These are phyloP conservation scores for Globia sparganii DNA, from an alignment of 2,888 invertebrate genomes.

Conservation along the genomic window DNA sequence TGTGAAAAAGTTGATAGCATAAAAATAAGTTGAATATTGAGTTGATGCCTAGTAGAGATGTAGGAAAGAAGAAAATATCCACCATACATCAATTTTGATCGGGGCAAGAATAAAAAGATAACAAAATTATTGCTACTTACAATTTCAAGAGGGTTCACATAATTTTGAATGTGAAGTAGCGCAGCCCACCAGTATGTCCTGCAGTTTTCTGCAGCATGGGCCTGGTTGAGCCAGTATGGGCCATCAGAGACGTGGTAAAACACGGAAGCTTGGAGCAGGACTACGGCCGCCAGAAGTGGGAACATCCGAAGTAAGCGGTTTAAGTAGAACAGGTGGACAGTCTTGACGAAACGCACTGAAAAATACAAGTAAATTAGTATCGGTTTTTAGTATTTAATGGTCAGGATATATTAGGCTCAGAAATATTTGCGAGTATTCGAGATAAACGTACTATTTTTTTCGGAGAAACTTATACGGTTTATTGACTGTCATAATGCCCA, in stretches of 20 bases:
- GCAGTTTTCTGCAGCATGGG: slow-evolving; percentile 75
- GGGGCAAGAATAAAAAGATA: neutral
- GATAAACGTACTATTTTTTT: neutral
- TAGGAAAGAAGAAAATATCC: neutral
- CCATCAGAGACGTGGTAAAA: slow-evolving; percentile 76
- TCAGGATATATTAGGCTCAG: neutral
- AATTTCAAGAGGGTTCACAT: slow-evolving; percentile 74
- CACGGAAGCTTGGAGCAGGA: slow-evolving; percentile 75
- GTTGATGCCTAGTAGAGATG: neutral
- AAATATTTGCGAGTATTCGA: neutral
- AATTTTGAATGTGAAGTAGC: slow-evolving; percentile 88
- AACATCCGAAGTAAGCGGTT: slow-evolving; percentile 78
- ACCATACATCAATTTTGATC: neutral
- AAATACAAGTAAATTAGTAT: slow-evolving; percentile 34
- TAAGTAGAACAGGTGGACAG: slow-evolving; percentile 75
- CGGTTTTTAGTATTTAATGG: neutral
- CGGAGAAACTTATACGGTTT: neutral
- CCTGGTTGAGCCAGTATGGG: slow-evolving; percentile 85
- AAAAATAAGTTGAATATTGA: neutral
- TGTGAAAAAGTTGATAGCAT: neutral
- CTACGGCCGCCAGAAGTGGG: slow-evolving; percentile 74
- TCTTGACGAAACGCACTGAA: slow-evolving; percentile 75
- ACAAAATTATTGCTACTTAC: slow-evolving; percentile 64
- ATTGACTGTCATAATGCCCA: neutral
- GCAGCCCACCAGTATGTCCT: slow-evolving; percentile 86